A percentile compares a stretch with the other conserved stretches of the same genome.
Evolutionary conservation across 2,888 invertebrate genomes (phyloP).

Genomic region (Melikaiella ostensackeni): DNA sequence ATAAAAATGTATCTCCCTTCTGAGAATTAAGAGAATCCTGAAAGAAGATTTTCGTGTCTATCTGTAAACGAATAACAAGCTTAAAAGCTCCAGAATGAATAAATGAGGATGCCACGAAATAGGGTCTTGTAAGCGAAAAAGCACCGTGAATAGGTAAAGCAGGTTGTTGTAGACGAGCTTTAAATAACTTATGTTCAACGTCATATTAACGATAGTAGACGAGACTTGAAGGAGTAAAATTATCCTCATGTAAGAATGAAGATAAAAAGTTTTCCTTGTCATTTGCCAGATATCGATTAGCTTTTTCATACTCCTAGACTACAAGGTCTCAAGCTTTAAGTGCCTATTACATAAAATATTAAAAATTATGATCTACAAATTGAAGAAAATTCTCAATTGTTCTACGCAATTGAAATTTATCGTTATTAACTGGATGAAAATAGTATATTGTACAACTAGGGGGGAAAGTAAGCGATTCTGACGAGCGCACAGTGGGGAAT

Average conservation of each 20-base stretch:
- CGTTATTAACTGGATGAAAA: no score
- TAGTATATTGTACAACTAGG: no score
- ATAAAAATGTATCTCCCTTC: background rate
- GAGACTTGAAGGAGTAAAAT: background rate
- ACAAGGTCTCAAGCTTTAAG: background rate
- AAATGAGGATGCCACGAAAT: conserved; percentile 57
- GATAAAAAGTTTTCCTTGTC: background rate
- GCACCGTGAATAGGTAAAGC: conserved; percentile 39
- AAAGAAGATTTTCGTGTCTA: background rate
- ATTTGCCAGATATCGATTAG: background rate
- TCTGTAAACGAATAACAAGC: conserved; percentile 57
- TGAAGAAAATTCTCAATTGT: background rate
- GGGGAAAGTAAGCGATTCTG: no score
- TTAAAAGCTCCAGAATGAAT: conserved; percentile 61
- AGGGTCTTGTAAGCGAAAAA: conserved; percentile 42
- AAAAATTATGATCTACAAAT: background rate
- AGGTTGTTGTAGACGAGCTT: conserved; percentile 1
- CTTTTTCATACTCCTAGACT: background rate
- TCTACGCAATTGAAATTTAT: no score
- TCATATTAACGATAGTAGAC: background rate
- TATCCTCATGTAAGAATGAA: background rate
- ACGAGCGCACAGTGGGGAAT: no score
- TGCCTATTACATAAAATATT: background rate
- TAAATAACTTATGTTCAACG: conserved; percentile 14
- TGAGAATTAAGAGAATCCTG: background rate